These are phyloP conservation scores for Myotis lucifugus DNA, from an alignment of 2,113 vertebrate species.

Conservation along the genomic window DNA sequence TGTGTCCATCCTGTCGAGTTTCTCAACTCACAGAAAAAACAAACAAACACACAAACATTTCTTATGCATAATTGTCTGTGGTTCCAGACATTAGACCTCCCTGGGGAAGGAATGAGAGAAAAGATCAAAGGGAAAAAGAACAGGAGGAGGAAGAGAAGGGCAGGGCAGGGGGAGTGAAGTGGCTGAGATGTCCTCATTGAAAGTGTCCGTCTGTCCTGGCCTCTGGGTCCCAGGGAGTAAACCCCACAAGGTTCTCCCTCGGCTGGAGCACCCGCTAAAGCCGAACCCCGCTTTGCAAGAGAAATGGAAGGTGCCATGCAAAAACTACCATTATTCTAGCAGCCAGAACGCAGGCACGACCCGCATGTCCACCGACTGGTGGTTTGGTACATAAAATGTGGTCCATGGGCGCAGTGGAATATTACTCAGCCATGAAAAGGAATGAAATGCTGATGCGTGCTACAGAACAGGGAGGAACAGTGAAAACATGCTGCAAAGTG, in stretches of 20 bases:
- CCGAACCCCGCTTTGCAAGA: not conserved
- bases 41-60: not conserved
- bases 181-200: not conserved
- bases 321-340: accelerated
- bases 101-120: too few species aligned
- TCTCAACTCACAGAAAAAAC: not conserved
- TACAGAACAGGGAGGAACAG: accelerated
- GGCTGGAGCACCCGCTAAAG: accelerated
- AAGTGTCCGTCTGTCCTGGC: not conserved
- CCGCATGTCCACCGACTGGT: not conserved
- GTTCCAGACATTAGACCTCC: not conserved
- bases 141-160: not conserved
- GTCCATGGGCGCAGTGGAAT: accelerated
- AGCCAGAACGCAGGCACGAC: not conserved
- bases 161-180: accelerated
- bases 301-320: not conserved
- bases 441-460: accelerated
- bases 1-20: accelerated
- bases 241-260: not conserved
- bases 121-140: not conserved
- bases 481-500: not conserved
- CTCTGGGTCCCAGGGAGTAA: not conserved
- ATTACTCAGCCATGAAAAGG: not conserved
- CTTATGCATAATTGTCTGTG: too few species aligned
- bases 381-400: accelerated